Percentiles rank a stretch among this genome's conserved stretches.
Evolutionary conservation across 2,888 invertebrate genomes (phyloP).

Genomic region (Mayetiola destructor): DNA sequence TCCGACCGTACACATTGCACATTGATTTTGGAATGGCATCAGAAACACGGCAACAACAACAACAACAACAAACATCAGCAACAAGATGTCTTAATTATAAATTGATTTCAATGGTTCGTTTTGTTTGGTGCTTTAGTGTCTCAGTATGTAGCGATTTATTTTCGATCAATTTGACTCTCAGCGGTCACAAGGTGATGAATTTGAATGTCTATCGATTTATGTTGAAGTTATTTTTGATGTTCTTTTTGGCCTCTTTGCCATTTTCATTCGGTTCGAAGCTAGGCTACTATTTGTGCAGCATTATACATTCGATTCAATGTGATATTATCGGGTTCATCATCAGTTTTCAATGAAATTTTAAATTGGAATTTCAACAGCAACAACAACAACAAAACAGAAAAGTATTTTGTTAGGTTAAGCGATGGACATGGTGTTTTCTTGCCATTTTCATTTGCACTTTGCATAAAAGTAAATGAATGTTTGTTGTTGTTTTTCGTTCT

Average conservation of each 20-base stretch:
- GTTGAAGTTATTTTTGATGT: constrained; percentile 14
- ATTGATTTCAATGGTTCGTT: neutral
- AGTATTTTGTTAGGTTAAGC: constrained; percentile 10
- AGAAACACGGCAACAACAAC: too few species aligned
- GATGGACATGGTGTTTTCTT: constrained; percentile 6
- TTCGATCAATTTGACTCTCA: constrained; percentile 2
- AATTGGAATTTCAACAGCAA: neutral
- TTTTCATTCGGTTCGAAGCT: neutral
- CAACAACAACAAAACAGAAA: neutral
- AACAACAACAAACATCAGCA: too few species aligned
- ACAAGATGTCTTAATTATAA: constrained; percentile 16
- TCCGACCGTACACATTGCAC: too few species aligned
- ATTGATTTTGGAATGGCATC: constrained; percentile 8
- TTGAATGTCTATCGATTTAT: constrained; percentile 13
- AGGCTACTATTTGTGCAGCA: neutral
- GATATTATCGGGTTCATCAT: neutral
- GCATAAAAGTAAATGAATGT: constrained; percentile 7
- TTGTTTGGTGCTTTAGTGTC: neutral
- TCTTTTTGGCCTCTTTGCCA: neutral
- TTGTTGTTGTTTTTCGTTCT: neutral
- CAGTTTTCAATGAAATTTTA: neutral
- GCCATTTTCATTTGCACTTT: too few species aligned
- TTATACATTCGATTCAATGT: neutral
- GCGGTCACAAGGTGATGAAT: constrained; percentile 16
- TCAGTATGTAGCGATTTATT: neutral